These are phyloP conservation scores for Maniola hyperantus DNA, from an alignment of 2,888 invertebrate species.

Conservation along the genomic window DNA sequence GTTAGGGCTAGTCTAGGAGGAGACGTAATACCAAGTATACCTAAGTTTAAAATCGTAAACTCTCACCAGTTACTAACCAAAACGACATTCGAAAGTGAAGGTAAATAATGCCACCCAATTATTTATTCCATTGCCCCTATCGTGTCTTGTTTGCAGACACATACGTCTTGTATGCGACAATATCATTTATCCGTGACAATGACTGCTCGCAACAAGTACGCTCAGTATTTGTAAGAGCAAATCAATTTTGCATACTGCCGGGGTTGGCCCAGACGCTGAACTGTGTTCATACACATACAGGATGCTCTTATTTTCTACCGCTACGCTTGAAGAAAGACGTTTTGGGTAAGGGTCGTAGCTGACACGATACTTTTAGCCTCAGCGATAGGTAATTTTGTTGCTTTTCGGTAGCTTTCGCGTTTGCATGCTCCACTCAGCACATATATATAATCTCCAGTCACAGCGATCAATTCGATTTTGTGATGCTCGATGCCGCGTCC, in stretches of 20 bases:
- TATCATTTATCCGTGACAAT: constrained; percentile 66
- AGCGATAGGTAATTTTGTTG: too few relatives aligned
- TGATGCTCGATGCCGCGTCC: too few relatives aligned
- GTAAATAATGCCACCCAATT: constrained; percentile 46
- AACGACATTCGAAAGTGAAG: neutral
- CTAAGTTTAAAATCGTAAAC: neutral
- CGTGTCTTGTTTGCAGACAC: constrained; percentile 55
- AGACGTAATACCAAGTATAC: neutral
- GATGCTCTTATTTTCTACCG: constrained; percentile 8
- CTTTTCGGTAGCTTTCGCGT: too few relatives aligned
- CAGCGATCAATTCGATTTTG: too few relatives aligned
- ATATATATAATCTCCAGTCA: too few relatives aligned
- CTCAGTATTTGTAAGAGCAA: constrained; percentile 55
- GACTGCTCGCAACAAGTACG: constrained; percentile 50
- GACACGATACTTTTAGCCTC: too few relatives aligned
- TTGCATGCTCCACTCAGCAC: too few relatives aligned
- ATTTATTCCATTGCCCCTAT: constrained; percentile 66
- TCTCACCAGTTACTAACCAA: neutral
- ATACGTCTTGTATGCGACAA: constrained; percentile 62
- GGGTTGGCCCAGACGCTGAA: constrained; percentile 38
- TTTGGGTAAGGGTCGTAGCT: too few relatives aligned
- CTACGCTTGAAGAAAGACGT: too few relatives aligned
- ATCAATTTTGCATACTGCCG: constrained; percentile 71
- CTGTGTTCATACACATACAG: constrained; percentile 33
- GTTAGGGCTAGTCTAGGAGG: too few relatives aligned